Conservation (phyloP, 2,888 invertebrate species). For the Lasioglossum leucozonium region DNA sequence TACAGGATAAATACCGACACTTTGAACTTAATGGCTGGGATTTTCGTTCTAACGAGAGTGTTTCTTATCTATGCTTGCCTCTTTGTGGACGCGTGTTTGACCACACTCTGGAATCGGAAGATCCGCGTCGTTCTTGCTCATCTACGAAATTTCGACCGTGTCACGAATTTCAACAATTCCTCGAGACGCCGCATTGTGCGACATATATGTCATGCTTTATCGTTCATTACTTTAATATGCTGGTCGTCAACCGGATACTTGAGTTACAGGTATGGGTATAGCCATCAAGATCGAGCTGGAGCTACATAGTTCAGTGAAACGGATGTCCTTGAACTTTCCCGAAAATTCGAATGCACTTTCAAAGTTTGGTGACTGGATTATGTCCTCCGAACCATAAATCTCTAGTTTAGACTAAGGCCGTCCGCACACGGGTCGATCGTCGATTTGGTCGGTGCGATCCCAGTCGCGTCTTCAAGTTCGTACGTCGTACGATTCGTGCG, state of each 20-base stretch:
- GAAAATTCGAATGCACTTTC: no score
- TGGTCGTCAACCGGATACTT: constrained; percentile 69
- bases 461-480: no score
- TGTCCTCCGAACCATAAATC: no score
- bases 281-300: no score
- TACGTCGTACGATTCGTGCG: no score
- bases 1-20: constrained; percentile 50
- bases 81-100: constrained; percentile 61
- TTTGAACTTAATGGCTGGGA: constrained; percentile 48
- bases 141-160: constrained; percentile 67
- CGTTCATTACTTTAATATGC: constrained; percentile 39
- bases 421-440: no score
- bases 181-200: background rate
- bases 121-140: constrained; percentile 61
- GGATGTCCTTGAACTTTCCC: no score
- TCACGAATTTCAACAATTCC: constrained; percentile 45
- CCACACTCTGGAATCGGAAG: constrained; percentile 63
- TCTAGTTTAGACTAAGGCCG: no score
- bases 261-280: constrained; percentile 64
- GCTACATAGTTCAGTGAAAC: no score
- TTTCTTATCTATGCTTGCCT: constrained; percentile 61
- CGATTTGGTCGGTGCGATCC: no score
- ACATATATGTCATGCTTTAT: constrained; percentile 31
- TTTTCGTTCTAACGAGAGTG: constrained; percentile 60
- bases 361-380: no score